phyloP scores from a whole-genome alignment of 2,888 invertebrate species.

The Clistopyga incitator region DNA sequence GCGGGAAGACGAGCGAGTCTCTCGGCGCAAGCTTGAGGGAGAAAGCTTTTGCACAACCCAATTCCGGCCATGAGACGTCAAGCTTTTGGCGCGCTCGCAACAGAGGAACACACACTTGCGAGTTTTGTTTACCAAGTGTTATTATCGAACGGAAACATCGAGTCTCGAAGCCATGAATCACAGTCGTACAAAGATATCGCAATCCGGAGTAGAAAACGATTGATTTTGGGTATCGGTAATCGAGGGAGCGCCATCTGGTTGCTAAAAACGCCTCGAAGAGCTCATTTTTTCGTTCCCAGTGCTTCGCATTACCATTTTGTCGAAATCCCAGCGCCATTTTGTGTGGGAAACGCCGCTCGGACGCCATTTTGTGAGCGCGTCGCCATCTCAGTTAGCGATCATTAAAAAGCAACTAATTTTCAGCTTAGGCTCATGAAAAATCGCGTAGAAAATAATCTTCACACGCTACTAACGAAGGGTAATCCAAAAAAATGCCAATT shows the following conservation, averaged over 20 bases:
- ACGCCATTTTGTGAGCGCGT: neutral
- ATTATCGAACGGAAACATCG: neutral
- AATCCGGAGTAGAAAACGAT: neutral
- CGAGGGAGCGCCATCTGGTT: neutral
- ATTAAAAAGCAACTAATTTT: too few species aligned
- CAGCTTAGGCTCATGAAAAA: too few species aligned
- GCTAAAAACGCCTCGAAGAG: neutral
- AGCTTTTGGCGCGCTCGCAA: constrained; percentile 16
- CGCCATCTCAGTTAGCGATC: neutral
- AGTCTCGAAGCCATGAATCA: constrained; percentile 19
- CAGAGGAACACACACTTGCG: neutral
- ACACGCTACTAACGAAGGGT: constrained; percentile 75
- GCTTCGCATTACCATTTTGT: neutral
- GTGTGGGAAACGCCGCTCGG: neutral
- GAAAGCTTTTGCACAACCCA: constrained; percentile 56
- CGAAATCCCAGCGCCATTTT: neutral
- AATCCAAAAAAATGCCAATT: constrained; percentile 84
- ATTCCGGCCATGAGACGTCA: constrained; percentile 61
- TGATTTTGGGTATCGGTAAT: constrained; percentile 74
- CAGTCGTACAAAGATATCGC: constrained; percentile 11
- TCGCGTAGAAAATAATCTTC: neutral
- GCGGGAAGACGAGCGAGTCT: neutral
- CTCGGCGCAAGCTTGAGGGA: neutral
- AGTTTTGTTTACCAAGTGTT: neutral
- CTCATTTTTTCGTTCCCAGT: neutral